Evolutionary conservation across 2,888 invertebrate genomes (phyloP).

Genomic region (Yponomeuta sedellus): DNA sequence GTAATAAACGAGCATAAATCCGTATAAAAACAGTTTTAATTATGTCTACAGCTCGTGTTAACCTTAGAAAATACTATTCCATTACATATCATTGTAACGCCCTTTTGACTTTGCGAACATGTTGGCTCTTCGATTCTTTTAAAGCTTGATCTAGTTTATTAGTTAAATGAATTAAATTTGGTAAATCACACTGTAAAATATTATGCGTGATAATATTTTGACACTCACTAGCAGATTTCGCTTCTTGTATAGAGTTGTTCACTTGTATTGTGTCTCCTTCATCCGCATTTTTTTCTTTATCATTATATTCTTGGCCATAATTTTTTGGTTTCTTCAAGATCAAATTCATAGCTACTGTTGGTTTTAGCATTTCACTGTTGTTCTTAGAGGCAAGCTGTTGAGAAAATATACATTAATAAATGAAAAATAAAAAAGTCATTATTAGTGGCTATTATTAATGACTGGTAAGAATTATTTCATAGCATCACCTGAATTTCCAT

Average conservation of each 20-base stretch:
- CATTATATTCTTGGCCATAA: conserved; percentile 34
- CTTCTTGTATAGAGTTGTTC: conserved; percentile 48
- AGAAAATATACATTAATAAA: conserved; percentile 22
- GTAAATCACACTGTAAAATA: conserved; percentile 72
- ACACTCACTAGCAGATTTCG: conserved; percentile 62
- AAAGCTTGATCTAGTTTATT: conserved; percentile 74
- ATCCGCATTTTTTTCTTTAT: conserved; percentile 19
- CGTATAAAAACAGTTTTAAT: no score
- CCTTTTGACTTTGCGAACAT: conserved; percentile 72
- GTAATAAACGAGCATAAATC: no score
- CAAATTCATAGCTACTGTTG: conserved; percentile 58
- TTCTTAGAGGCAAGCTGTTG: conserved; percentile 54
- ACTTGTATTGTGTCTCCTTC: conserved; percentile 28
- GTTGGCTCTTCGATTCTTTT: conserved; percentile 75
- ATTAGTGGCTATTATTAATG: no score
- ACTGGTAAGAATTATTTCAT: neutral
- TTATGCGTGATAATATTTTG: conserved; percentile 55
- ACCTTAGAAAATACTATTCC: no score
- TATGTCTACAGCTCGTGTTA: no score
- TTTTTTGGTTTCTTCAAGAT: conserved; percentile 51
- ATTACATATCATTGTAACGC: conserved; percentile 40
- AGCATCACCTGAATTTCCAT: conserved; percentile 60
- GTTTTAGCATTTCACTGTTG: conserved; percentile 47
- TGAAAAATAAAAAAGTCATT: no score
- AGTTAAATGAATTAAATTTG: conserved; percentile 71